Evolutionary conservation across 2,113 vertebrate genomes (phyloP).

Genomic region (Phylloscopus trochiloides): DNA sequence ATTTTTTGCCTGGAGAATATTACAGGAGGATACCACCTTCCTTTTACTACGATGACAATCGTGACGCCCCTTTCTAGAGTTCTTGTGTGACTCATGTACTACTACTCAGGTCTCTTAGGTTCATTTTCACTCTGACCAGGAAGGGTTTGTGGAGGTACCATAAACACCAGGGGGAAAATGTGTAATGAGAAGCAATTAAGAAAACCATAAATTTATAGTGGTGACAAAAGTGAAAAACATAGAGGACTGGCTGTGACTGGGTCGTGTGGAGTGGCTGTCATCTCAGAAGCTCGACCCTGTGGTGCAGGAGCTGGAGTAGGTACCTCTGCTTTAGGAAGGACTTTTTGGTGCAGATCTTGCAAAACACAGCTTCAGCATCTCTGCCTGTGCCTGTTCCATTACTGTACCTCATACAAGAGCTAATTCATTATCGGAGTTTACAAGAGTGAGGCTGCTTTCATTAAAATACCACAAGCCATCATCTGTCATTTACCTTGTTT

Average conservation of each 20-base stretch:
- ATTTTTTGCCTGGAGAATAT: not conserved
- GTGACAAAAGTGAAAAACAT: accelerated
- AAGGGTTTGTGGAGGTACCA: not conserved
- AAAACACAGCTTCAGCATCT: not conserved
- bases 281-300: accelerated
- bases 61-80: not conserved
- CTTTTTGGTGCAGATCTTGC: not conserved
- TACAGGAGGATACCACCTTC: not conserved
- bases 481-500: slow-evolving; percentile 7
- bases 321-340: not conserved
- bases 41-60: not conserved
- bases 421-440: not conserved
- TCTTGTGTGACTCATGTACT: accelerated
- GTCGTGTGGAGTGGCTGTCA: accelerated
- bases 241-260: accelerated
- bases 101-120: not conserved
- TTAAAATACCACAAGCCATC: not conserved
- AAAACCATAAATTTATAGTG: not conserved
- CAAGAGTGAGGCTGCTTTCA: not conserved
- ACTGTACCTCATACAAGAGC: not conserved
- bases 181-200: not conserved
- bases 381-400: not conserved
- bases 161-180: not conserved
- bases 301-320: not conserved
- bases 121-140: not conserved